phyloP scores from a whole-genome alignment of 1,140 invertebrate species.

The Wiebesia pumilae region DNA sequence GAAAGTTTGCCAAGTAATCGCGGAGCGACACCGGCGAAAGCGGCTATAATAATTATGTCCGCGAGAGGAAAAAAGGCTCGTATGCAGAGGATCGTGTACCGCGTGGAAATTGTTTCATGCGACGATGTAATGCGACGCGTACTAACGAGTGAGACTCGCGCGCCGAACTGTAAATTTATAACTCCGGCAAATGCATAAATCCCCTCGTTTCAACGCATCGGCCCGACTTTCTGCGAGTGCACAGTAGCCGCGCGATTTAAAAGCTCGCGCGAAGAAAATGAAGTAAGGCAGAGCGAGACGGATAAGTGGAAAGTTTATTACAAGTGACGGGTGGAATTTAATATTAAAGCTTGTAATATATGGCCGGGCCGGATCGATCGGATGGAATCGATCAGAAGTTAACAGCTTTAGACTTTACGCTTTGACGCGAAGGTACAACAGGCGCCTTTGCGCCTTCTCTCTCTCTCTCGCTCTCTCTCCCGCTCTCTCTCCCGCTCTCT shows the following conservation, averaged over 20 bases:
- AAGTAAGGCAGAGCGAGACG: constrained; percentile 44
- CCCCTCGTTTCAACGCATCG: constrained; percentile 7
- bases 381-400: constrained; percentile 68
- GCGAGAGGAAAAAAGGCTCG: not conserved
- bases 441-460: not conserved
- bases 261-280: constrained; percentile 40
- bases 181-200: not conserved
- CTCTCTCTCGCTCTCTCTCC: constrained; percentile 7
- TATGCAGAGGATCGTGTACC: not conserved
- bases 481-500: not conserved
- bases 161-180: constrained; percentile 3
- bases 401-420: constrained; percentile 68
- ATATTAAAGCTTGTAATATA: constrained; percentile 67
- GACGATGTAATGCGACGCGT: constrained; percentile 15
- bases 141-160: constrained; percentile 13
- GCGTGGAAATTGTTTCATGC: not conserved
- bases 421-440: constrained; percentile 63
- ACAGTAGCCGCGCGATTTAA: not conserved
- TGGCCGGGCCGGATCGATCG: constrained; percentile 51
- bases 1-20: not conserved
- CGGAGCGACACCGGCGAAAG: not conserved
- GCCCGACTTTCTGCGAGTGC: too few relatives aligned
- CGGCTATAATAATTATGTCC: not conserved
- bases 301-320: constrained; percentile 61
- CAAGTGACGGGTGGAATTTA: constrained; percentile 65